These are phyloP conservation scores for Sebastes vulpes DNA, from an alignment of 2,797 vertebrate species.

Conservation along the genomic window DNA sequence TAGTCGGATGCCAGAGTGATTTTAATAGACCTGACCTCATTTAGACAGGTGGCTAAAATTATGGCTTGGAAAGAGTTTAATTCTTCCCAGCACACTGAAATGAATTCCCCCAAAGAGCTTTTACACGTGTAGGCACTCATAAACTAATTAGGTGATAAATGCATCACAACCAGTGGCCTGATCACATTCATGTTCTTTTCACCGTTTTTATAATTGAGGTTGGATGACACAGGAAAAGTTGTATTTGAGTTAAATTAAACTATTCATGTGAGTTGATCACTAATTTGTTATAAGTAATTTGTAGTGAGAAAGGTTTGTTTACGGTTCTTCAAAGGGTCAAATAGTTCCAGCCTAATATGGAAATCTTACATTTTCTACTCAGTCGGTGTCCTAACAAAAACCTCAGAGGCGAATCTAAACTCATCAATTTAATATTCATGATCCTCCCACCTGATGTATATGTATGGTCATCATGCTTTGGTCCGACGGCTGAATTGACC, in stretches of 20 bases:
- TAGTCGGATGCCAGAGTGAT: not conserved
- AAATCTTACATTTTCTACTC: not conserved
- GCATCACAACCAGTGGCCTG: not conserved
- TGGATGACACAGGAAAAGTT: not conserved
- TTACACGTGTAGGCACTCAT: not conserved
- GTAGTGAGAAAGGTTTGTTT: not conserved
- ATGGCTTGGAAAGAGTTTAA: not conserved
- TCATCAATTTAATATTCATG: constrained; percentile 30
- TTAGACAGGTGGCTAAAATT: constrained; percentile 6
- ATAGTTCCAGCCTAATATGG: not conserved
- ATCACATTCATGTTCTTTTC: constrained; percentile 10
- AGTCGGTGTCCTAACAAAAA: not conserved
- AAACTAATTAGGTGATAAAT: constrained; percentile 4
- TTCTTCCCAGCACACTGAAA: not conserved
- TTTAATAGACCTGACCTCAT: not conserved
- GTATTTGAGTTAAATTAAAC: not conserved
- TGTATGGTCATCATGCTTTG: constrained; percentile 37
- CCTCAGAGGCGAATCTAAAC: not conserved
- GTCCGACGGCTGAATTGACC: constrained; percentile 1
- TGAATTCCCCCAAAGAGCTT: constrained; percentile 12
- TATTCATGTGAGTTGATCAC: not conserved
- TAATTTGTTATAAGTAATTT: not conserved
- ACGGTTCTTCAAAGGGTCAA: not conserved
- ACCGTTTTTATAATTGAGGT: not conserved
- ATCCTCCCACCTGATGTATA: constrained; percentile 21